A percentile compares a stretch with the other conserved stretches of the same genome.
Evolutionary conservation across 2,888 invertebrate species (phyloP).

Genomic region (Protophormia terraenovae): DNA sequence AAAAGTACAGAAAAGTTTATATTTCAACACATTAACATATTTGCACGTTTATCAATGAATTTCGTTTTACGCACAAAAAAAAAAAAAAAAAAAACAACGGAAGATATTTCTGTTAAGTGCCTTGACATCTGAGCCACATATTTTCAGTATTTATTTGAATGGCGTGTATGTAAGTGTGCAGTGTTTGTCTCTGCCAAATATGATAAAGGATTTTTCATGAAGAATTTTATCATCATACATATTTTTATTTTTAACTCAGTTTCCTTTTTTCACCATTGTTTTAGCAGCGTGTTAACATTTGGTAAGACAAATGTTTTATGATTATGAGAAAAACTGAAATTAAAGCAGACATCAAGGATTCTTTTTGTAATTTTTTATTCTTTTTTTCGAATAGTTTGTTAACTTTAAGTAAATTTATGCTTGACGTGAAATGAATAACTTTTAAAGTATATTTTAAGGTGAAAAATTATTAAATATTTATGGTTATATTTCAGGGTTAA

Average conservation of each 20-base stretch:
- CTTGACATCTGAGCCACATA: conserved; percentile 45
- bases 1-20: not conserved
- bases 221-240: not conserved
- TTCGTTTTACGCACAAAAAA: not conserved
- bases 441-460: not conserved
- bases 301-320: conserved; percentile 11
- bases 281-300: conserved; percentile 15
- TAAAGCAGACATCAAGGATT: conserved; percentile 4
- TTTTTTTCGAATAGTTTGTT: not conserved
- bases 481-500: conserved; percentile 3
- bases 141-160: not conserved
- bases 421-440: not conserved
- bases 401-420: not conserved
- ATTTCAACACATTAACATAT: conserved; percentile 44
- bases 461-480: not conserved
- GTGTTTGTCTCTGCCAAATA: not conserved
- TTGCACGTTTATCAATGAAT: conserved; percentile 36
- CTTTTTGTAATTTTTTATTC: not conserved
- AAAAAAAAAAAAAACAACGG: not conserved
- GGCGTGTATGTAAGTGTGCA: not conserved
- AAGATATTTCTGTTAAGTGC: conserved; percentile 9
- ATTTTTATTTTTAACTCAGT: not conserved
- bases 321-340: not conserved
- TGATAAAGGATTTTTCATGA: conserved; percentile 5
- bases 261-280: not conserved